Evolutionary conservation across 1,140 invertebrate genomes (phyloP), one percentile per base, ranked within the genome.

Genomic region (Thaumetopoea pityocampa): DNA sequence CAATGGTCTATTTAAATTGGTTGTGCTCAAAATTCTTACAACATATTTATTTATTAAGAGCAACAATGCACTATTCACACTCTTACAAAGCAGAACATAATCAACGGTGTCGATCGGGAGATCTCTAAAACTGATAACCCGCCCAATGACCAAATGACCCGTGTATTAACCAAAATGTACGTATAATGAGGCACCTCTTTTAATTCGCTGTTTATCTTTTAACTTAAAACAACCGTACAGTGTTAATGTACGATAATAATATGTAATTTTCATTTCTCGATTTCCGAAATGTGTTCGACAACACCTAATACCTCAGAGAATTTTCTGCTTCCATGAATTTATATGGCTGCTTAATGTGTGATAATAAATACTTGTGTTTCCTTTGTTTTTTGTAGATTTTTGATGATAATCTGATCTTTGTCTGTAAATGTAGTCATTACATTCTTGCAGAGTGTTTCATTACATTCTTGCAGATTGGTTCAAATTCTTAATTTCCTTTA

Each of bases 171-270:
- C 60, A 70, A 73, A 80, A 72, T 55, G 56, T 67, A 71, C 57
- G 38, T 67, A 70, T 67, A 74, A 81, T 78, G 65, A 72, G 65
- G 62, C 45, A 72, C 61, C 67, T n/a, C n/a, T 65, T 64, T 79
- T 80, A 80, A 80, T 84, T 76, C 59, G 37, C 55, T 72, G 65
- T 81, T 84, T 84, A 79, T 81, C 73, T 83, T 79, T 79, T 70
- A 68, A 66, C 60, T 69, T 61, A 66, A 61, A 70, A 74, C 73
- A 58, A 65, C 68, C 57, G 51, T 58, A 52, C 55, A 62, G 73
- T 84, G 80, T 81, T 78, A 76, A 79, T 79, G 74, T 72, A 65
- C 64, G 58, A 66, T 81, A 80, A 84, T 84, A 77, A 81, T 61
- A 81, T 84, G 49, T 73, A 76, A 84, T 84, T 84, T 80, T 43